phyloP scores from a whole-genome alignment of 2,888 invertebrate species.

The Hydriomena furcata region DNA sequence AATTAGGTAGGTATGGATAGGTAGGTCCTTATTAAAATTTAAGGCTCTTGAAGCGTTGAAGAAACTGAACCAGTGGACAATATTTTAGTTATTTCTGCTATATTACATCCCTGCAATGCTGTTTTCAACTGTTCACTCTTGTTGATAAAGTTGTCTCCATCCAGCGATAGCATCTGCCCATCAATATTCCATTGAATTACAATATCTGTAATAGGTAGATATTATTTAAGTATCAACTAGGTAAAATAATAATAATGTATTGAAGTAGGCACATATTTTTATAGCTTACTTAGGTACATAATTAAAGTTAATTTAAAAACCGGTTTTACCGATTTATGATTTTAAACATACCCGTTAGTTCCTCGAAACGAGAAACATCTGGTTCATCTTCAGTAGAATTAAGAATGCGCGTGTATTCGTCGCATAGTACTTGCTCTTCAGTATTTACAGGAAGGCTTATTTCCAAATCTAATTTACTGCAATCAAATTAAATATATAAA shows the following conservation, averaged over 20 bases:
- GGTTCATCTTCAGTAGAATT: slow-evolving; percentile 45
- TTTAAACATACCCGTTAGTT: slow-evolving; percentile 57
- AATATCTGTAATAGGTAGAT: slow-evolving; percentile 50
- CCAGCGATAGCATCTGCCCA: slow-evolving; percentile 56
- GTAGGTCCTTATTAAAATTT: too few species aligned
- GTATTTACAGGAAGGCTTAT: slow-evolving; percentile 43
- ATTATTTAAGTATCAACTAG: too few species aligned
- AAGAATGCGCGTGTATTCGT: slow-evolving; percentile 61
- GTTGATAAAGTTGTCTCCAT: slow-evolving; percentile 45
- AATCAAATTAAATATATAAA: not conserved
- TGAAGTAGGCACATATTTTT: too few species aligned
- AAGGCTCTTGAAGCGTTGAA: not conserved
- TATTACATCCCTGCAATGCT: slow-evolving; percentile 33
- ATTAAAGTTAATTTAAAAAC: not conserved
- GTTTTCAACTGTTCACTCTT: slow-evolving; percentile 45
- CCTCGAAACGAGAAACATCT: slow-evolving; percentile 53
- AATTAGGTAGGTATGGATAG: too few species aligned
- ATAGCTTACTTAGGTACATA: too few species aligned
- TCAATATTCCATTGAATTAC: slow-evolving; percentile 68
- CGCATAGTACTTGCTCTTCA: slow-evolving; percentile 54
- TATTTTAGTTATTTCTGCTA: slow-evolving; percentile 14
- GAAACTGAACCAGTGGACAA: not conserved
- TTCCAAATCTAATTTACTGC: slow-evolving; percentile 66
- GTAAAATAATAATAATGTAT: too few species aligned
- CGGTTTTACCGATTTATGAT: too few species aligned